Conservation (phyloP, 2,113 vertebrate genomes). For the Embiotoca jacksoni region DNA sequence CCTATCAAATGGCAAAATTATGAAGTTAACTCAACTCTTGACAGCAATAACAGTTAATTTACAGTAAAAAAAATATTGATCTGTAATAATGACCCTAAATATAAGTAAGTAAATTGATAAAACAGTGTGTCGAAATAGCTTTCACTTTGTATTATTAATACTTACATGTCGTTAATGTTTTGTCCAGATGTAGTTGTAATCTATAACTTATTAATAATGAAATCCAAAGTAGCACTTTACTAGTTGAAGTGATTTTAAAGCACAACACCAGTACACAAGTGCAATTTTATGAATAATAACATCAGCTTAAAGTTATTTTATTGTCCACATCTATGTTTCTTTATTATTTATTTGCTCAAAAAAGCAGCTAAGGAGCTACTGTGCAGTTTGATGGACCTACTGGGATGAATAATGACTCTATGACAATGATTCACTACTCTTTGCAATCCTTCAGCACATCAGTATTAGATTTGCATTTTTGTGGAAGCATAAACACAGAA, state of each 20-base stretch:
- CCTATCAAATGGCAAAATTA: background rate
- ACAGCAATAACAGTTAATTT: constrained; percentile 21
- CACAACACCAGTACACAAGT: no score
- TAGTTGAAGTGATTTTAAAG: no score
- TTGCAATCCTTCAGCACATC: constrained; percentile 31
- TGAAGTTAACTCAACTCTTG: background rate
- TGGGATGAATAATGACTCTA: constrained; percentile 30
- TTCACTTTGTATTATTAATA: constrained; percentile 8
- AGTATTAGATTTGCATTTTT: constrained; percentile 47
- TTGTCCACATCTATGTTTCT: background rate
- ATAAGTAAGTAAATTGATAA: background rate
- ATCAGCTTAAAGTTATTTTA: background rate
- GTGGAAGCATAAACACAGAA: constrained; percentile 49
- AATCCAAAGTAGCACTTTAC: background rate
- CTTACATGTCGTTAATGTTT: background rate
- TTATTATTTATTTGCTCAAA: background rate
- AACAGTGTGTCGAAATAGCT: background rate
- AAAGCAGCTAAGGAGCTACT: constrained; percentile 24
- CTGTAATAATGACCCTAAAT: constrained; percentile 15
- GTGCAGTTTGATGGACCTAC: constrained; percentile 30
- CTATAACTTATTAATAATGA: background rate
- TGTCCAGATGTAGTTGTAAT: background rate
- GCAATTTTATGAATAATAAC: background rate
- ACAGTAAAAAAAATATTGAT: background rate
- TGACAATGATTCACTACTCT: constrained; percentile 43